Percentiles rank a stretch among this genome's conserved stretches.
phyloP scores from a whole-genome alignment of 2,113 vertebrate species.

The Hirundichthys speculiger region DNA sequence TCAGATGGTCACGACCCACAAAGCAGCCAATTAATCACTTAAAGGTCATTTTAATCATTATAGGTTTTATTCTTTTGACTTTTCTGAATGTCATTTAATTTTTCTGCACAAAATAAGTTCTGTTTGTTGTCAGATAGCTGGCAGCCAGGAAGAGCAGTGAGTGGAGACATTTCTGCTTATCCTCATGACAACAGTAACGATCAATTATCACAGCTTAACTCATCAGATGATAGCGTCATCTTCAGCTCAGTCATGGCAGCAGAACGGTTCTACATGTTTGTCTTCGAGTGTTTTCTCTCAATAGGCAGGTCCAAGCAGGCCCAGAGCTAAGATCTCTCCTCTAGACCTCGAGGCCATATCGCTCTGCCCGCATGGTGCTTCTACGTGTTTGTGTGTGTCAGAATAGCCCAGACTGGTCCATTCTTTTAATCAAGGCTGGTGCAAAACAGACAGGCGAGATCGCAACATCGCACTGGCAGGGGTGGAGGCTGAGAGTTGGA shows the following conservation, averaged over 20 bases:
- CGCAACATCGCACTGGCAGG: slow-evolving; percentile 6
- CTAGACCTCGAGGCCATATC: slow-evolving; percentile 22
- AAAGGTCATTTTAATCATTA: slow-evolving; percentile 19
- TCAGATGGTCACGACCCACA: neutral
- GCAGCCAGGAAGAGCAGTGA: neutral
- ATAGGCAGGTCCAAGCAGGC: slow-evolving; percentile 52
- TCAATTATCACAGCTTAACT: slow-evolving; percentile 1
- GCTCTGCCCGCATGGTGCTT: slow-evolving; percentile 16
- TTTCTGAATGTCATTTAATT: slow-evolving; percentile 1
- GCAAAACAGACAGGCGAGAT: slow-evolving; percentile 40
- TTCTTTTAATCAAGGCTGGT: slow-evolving; percentile 56
- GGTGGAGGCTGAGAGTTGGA: slow-evolving; percentile 29
- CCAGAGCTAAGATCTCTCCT: slow-evolving; percentile 25
- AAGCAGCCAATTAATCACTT: slow-evolving; percentile 13
- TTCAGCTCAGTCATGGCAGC: slow-evolving; percentile 31
- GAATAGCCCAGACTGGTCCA: slow-evolving; percentile 21
- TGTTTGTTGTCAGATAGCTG: neutral
- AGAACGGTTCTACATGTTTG: neutral
- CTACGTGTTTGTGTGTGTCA: slow-evolving; percentile 22
- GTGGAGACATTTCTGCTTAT: neutral
- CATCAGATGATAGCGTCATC: slow-evolving; percentile 2
- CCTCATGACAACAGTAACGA: slow-evolving; percentile 4
- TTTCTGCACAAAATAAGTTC: neutral
- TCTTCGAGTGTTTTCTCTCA: slow-evolving; percentile 8
- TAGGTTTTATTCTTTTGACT: slow-evolving; percentile 5